Evolutionary conservation across 2,797 vertebrate genomes (phyloP).

Genomic region (Euphonia xanthogaster): DNA sequence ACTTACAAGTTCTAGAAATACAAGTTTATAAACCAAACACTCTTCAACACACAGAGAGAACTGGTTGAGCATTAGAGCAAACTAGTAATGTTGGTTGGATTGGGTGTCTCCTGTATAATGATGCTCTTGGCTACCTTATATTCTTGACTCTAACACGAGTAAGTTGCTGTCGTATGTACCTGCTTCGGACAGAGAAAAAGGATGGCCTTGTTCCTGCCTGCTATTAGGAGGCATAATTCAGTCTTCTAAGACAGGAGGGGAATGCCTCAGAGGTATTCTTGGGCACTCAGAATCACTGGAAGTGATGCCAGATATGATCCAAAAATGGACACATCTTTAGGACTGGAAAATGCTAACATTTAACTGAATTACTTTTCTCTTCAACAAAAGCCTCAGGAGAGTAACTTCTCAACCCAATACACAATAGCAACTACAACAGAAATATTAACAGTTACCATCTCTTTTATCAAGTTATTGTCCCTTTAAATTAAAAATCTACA

Average conservation of each 20-base stretch:
- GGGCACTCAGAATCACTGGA: not conserved
- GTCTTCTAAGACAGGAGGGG: not conserved
- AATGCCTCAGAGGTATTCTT: not conserved
- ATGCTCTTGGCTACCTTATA: not conserved
- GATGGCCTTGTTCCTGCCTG: not conserved
- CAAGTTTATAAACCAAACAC: not conserved
- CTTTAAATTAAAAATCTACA: not conserved
- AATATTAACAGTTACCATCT: not conserved
- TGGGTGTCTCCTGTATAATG: not conserved
- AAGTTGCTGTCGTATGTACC: accelerated
- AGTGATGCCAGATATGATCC: not conserved
- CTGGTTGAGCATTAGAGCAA: not conserved
- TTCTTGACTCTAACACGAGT: not conserved
- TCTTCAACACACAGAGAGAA: not conserved
- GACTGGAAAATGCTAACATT: not conserved
- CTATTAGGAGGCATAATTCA: not conserved
- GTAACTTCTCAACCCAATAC: not conserved
- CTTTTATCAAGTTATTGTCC: not conserved
- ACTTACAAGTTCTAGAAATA: not conserved
- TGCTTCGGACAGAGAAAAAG: not conserved
- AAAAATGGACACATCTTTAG: not conserved
- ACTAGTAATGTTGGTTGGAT: not conserved
- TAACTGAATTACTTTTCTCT: not conserved
- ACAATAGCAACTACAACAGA: not conserved
- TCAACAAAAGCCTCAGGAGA: not conserved